Evolutionary conservation across 2,888 invertebrate genomes (phyloP).

Genomic region (Xanthorhoe designata): DNA sequence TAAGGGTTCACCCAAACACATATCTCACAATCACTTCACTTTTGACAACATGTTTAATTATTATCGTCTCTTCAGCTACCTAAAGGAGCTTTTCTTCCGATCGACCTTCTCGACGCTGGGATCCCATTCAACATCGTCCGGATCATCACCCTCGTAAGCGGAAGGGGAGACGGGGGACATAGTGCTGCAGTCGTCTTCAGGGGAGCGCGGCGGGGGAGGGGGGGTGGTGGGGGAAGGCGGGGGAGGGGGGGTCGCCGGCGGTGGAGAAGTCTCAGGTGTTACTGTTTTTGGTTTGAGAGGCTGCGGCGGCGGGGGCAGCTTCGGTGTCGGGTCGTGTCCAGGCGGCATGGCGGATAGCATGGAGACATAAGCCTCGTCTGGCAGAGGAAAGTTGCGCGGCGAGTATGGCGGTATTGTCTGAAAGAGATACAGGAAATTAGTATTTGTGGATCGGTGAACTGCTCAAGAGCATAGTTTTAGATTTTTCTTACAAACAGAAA

Average conservation of each 20-base stretch:
- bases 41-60: conserved; percentile 21
- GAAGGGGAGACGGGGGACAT: conserved; percentile 59
- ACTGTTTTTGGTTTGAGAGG: neutral
- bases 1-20: neutral
- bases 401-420: conserved; percentile 91
- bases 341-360: conserved; percentile 89
- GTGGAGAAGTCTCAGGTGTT: neutral
- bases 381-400: conserved; percentile 90
- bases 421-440: conserved; percentile 44
- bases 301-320: neutral
- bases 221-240: conserved; percentile 42
- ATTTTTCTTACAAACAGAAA: too few species aligned
- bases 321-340: neutral
- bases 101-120: conserved; percentile 71
- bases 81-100: conserved; percentile 61
- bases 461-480: too few species aligned
- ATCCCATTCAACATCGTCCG: conserved; percentile 94
- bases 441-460: neutral
- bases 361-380: conserved; percentile 88
- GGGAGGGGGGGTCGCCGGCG: conserved; percentile 79
- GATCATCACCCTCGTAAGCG: conserved; percentile 90
- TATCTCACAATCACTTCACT: conserved; percentile 5
- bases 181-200: conserved; percentile 40
- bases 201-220: conserved; percentile 42
- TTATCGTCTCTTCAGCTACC: conserved; percentile 50